phyloP scores from a whole-genome alignment of 2,888 invertebrate genomes.

The Diploptera punctata region DNA sequence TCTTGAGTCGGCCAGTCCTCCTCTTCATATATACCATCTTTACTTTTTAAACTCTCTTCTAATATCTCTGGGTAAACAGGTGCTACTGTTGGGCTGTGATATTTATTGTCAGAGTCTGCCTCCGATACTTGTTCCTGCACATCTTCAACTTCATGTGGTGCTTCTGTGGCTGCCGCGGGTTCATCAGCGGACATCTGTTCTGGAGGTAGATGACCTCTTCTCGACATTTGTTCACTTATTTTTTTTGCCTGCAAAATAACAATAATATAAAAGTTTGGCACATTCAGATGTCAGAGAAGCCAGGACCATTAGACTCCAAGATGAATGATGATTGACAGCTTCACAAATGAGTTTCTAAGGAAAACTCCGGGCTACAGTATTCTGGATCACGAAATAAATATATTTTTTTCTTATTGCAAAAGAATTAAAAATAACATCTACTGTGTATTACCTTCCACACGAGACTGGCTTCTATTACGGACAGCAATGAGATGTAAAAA shows the following conservation, averaged over 20 bases:
- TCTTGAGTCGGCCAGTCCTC: conserved; percentile 64
- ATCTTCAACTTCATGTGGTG: conserved; percentile 24
- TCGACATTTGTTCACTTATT: conserved; percentile 56
- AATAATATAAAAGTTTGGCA: too few relatives aligned
- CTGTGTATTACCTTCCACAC: too few relatives aligned
- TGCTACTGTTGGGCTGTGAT: conserved; percentile 3
- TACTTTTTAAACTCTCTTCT: background rate
- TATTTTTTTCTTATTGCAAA: too few relatives aligned
- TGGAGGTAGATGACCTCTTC: conserved; percentile 48
- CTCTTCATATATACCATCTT: conserved; percentile 52
- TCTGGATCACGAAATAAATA: too few relatives aligned
- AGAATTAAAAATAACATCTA: too few relatives aligned
- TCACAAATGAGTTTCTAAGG: too few relatives aligned
- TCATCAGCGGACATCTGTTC: background rate
- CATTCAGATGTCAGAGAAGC: too few relatives aligned
- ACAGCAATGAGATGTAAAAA: too few relatives aligned
- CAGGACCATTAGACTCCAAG: too few relatives aligned
- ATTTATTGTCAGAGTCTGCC: background rate
- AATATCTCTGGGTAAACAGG: background rate
- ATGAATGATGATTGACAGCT: too few relatives aligned
- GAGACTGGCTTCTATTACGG: too few relatives aligned
- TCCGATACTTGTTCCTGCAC: conserved; percentile 50
- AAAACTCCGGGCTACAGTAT: too few relatives aligned
- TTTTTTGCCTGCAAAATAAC: conserved; percentile 51
- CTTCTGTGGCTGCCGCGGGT: background rate